Conservation (phyloP, 2,113 vertebrate genomes). For the Connochaetes taurinus region DNA sequence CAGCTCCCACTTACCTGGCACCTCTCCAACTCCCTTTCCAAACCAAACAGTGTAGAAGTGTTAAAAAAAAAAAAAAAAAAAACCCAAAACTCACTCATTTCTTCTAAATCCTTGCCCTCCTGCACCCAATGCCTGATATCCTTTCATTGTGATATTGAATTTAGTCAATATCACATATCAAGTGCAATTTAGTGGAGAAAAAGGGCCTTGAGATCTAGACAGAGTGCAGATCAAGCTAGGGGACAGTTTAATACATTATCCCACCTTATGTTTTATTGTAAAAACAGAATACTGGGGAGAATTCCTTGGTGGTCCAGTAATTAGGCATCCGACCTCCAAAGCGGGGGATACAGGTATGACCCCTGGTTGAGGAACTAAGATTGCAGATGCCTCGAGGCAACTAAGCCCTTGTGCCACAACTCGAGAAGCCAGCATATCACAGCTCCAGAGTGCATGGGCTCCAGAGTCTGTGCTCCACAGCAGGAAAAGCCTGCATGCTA, state of each 20-base stretch:
- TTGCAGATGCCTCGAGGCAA: background rate
- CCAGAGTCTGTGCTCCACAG: background rate
- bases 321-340: background rate
- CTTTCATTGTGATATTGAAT: background rate
- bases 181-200: background rate
- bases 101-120: background rate
- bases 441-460: background rate
- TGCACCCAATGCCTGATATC: background rate
- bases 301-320: background rate
- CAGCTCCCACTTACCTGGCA: background rate
- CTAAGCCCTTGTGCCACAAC: background rate
- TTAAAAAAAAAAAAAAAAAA: background rate
- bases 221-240: background rate
- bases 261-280: background rate
- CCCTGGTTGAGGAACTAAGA: background rate
- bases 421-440: background rate
- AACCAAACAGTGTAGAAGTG: background rate
- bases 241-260: background rate
- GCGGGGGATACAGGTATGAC: background rate
- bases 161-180: background rate
- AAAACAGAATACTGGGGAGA: background rate
- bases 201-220: background rate
- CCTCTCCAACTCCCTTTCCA: background rate
- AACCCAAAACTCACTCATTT: background rate
- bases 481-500: background rate